Conservation (phyloP, 1,140 invertebrate genomes). For the Chrysopa pallens region DNA sequence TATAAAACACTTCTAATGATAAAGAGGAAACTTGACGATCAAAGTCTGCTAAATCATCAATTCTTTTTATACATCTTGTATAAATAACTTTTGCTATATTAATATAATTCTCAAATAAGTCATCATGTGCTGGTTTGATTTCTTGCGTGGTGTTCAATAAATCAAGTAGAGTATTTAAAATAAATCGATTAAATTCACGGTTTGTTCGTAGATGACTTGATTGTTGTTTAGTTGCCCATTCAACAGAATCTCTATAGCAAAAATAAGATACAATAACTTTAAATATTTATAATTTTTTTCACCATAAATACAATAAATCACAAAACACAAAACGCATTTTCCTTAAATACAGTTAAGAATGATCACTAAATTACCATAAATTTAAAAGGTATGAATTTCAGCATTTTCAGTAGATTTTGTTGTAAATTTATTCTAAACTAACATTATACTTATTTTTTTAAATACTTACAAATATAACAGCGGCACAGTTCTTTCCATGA, state of each 20-base stretch:
- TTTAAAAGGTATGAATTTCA: too few species aligned
- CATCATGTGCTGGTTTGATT: slow-evolving; percentile 12
- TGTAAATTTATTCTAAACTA: too few species aligned
- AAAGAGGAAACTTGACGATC: slow-evolving; percentile 23
- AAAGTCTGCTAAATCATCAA: slow-evolving; percentile 23
- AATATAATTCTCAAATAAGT: slow-evolving; percentile 14
- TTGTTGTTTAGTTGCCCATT: slow-evolving; percentile 22
- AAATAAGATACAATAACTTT: slow-evolving; percentile 4
- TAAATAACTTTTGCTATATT: slow-evolving; percentile 22
- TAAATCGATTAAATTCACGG: slow-evolving; percentile 24
- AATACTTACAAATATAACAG: background rate
- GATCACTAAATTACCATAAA: too few species aligned
- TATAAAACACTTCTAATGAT: slow-evolving; percentile 32
- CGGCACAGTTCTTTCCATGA: too few species aligned
- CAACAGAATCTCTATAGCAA: slow-evolving; percentile 19
- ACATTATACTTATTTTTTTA: too few species aligned
- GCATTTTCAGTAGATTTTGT: too few species aligned
- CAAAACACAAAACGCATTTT: too few species aligned
- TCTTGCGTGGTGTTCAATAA: slow-evolving; percentile 5
- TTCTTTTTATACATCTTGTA: slow-evolving; percentile 21
- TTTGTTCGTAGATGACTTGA: slow-evolving; percentile 20
- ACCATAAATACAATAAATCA: too few species aligned
- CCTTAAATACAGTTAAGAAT: too few species aligned
- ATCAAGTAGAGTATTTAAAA: slow-evolving; percentile 16
- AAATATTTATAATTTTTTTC: background rate